Percentiles rank a stretch among this genome's conserved stretches.
These are phyloP conservation scores for Pegea sp. DNA, from an alignment of 23 tunicate species.

Conservation along the genomic window DNA sequence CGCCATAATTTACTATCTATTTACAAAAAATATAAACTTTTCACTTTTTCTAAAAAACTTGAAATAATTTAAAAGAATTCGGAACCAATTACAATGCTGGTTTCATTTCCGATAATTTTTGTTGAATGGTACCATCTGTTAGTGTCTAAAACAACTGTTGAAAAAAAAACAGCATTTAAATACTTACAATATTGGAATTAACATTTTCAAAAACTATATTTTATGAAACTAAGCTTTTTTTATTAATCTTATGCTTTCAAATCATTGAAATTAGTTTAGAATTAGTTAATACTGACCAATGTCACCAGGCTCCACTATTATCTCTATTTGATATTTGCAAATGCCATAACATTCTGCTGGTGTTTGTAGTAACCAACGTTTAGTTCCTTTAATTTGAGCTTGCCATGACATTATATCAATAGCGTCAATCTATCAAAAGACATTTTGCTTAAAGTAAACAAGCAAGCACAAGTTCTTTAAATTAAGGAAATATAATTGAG, in stretches of 20 bases:
- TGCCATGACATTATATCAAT: constrained; percentile 75
- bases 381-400: constrained; percentile 78
- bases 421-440: constrained; percentile 14
- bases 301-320: constrained; percentile 71
- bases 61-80: constrained; percentile 59
- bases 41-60: no score
- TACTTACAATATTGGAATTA: no score
- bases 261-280: no score
- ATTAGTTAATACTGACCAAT: constrained; percentile 34
- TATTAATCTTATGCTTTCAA: no score
- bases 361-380: constrained; percentile 53
- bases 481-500: no score
- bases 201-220: no score
- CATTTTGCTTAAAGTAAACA: background rate
- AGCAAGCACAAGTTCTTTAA: no score
- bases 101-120: constrained; percentile 63
- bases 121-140: constrained; percentile 86
- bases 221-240: no score
- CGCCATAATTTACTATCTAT: no score
- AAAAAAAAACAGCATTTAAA: no score
- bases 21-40: no score
- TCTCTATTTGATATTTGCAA: constrained; percentile 37
- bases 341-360: constrained; percentile 69
- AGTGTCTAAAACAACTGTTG: constrained; percentile 80
- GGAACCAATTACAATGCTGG: constrained; percentile 89